Evolutionary conservation across 2,888 invertebrate species (phyloP), one percentile per base, ranked within the genome.

Genomic region (Harpalus rufipes): DNA sequence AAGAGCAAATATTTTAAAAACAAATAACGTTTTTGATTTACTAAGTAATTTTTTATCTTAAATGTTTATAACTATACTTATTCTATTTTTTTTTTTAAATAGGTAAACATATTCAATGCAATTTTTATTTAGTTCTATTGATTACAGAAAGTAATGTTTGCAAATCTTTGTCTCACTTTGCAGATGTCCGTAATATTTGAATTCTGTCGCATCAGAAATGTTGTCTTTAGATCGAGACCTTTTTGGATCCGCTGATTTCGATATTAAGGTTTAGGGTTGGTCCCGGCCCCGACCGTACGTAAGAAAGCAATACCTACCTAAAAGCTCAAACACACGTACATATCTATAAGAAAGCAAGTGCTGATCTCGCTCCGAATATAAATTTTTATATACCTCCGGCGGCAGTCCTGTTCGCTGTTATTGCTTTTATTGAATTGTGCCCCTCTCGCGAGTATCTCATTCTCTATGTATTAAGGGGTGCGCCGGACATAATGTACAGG

Each of bases 341-440:
- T 78, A 78, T 78, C 78, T 78, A 58, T 78, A 78, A 78, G 58
- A 78, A 78, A 78, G 58, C 78, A 78, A 78, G 78, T 78, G 78
- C 78, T 78, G 78, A 78, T 78, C 78, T 58, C 58, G 58, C 32
- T 78, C 51, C 18, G 32, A 58, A 58, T 78, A 78, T 58, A 78
- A 78, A 78, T 58, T 74, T 58, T 78, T 78, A 78, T 78, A 78
- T 78, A 78, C 78, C 39, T 58, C 78, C 58, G 16, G 68, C 68
- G 68, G 68, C 32, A 68, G 68, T 74, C 72, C 14, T 76, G 78
- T 58, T 78, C 58, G 78, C 7, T 78, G 21, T 78, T 78, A 78
- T 78, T 78, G 78, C 78, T 78, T 78, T 78, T 78, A 78, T 78
- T 78, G 78, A 78, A 78, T 78, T 78, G 78, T 32, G 78, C 78